Evolutionary conservation across 1,140 invertebrate species (phyloP), one percentile per base, ranked within the genome.

Genomic region (Melitaea cinxia): DNA sequence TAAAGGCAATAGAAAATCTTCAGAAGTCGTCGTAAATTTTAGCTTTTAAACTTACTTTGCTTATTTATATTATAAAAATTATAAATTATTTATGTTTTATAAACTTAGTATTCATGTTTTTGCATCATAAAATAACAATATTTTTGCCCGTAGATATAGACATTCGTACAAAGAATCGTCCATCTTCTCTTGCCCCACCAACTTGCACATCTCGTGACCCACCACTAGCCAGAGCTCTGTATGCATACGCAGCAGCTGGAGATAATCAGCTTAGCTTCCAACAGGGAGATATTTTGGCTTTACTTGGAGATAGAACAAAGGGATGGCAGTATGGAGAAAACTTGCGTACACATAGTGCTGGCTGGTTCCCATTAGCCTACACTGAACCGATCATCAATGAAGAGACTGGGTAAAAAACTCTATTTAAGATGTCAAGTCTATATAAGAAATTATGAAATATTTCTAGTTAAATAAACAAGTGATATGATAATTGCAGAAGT

Each of bases 311-410:
- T 73, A 93, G 96, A 65, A 97, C 96, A 77, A 97, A 98, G 83
- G 97, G 97, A 42, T 99, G 97, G 97, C 97, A 98, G 84, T 98
- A 97, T 81, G 97, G 97, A 19, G 97, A 98, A 83, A 98, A 98
- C 88, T 87, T 97, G 63, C 92, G 97, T 12, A 98, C 96, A 19
- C 96, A 97, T 81, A 94, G 96, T 75, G 95, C 96, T 64, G 97
- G 97, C 12, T 98, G 97, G 97, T 98, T 98, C 88, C 97, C 97
- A 0, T 91, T 98, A 30, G 97, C 97, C 7, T 99, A 98, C 77
- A 98, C 97, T 26, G 97, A 98, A 89, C 91, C 83, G 15, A 87
- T 91, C 42, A 65, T 78, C 47, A 85, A 77, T 37, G 88, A 91
- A 28, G 85, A 89, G 7, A 69, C 82, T 9, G 77, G 77, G 88